phyloP scores from a whole-genome alignment of 2,113 vertebrate species.

The Eretmochelys imbricata region DNA sequence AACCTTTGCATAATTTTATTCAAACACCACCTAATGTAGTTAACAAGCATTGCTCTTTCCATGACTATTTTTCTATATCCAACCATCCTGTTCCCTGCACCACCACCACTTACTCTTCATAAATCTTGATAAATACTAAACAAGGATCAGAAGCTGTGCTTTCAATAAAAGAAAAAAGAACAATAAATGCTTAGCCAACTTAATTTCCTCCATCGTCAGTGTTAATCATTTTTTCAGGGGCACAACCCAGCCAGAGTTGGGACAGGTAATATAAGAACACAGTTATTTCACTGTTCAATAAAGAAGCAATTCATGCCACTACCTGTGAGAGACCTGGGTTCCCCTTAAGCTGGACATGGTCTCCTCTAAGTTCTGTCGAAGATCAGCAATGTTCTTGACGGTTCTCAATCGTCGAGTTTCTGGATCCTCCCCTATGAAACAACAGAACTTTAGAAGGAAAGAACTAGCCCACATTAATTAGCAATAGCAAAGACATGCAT shows the following conservation, averaged over 20 bases:
- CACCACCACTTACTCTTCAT: background rate
- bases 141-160: background rate
- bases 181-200: background rate
- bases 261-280: background rate
- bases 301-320: background rate
- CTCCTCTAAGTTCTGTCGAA: conserved; percentile 95
- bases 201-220: background rate
- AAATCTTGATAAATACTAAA: background rate
- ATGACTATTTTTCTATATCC: background rate
- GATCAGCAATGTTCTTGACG: conserved; percentile 95
- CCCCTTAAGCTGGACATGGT: conserved; percentile 96
- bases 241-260: background rate
- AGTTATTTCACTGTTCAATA: rapidly evolving
- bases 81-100: background rate
- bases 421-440: conserved; percentile 87
- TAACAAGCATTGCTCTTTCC: background rate
- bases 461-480: background rate
- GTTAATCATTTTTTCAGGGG: background rate
- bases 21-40: conserved; percentile 23
- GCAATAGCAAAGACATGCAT: background rate
- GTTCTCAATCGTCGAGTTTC: conserved; percentile 91
- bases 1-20: conserved; percentile 8
- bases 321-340: conserved; percentile 95
- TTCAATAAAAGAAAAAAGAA: background rate
- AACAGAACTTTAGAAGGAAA: background rate